Conservation (phyloP, 2,888 invertebrate genomes). For the Nymphalis urticae region DNA sequence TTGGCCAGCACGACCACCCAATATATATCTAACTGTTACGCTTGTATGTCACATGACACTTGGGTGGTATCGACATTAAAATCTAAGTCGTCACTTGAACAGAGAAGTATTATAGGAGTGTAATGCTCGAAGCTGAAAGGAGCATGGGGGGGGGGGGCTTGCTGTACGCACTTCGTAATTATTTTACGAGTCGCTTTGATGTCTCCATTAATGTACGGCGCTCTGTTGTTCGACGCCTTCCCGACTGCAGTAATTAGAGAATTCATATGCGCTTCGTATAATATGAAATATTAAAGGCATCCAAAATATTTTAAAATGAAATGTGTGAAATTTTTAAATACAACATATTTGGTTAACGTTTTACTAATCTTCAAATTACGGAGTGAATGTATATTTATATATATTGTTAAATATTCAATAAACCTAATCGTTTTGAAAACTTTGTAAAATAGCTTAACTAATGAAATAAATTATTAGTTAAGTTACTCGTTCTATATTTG, state of each 20-base stretch:
- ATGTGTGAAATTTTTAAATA: neutral
- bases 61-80: conserved; percentile 21
- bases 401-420: too few relatives aligned
- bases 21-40: neutral
- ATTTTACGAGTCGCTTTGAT: conserved; percentile 27
- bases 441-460: neutral
- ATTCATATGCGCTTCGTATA: conserved; percentile 6
- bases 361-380: too few relatives aligned
- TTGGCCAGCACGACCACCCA: conserved; percentile 4
- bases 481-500: neutral
- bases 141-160: neutral
- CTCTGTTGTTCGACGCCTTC: conserved; percentile 18
- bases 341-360: too few relatives aligned
- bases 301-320: neutral
- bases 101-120: conserved; percentile 12
- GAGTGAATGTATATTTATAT: too few relatives aligned
- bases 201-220: conserved; percentile 15
- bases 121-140: neutral
- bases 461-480: neutral
- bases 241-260: conserved; percentile 21
- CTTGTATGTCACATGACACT: neutral
- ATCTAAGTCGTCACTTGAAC: conserved; percentile 15
- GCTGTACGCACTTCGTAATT: conserved; percentile 18
- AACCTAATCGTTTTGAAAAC: too few relatives aligned
- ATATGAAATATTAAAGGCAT: neutral